Base-by-base conservation (phyloP, 2,797 vertebrate species). In the Australoheros facetus region DNA sequence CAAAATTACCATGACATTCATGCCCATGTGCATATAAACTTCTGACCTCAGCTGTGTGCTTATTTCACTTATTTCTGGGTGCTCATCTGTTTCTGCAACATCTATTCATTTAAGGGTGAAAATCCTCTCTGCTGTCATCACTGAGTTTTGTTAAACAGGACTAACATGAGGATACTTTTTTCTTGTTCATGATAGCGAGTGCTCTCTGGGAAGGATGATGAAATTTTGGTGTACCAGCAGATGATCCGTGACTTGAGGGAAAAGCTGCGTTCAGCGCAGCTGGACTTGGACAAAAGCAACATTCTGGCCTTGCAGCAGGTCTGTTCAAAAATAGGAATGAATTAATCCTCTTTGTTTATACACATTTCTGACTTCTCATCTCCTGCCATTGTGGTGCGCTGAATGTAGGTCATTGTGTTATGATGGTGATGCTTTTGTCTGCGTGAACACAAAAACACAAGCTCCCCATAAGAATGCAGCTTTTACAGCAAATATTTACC, bases 251-350 rank as follows among this genome's bases (percentile, higher is more conserved):
- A 96, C 56, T 89, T 99, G 80, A 95, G 94, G 85, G 97, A 98
- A 37, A 99, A 97, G 89, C 89, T 99, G 54, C 96, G 96, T 75
- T 92, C 96, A 37, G 90, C 95, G 8, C 96, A 98, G 77, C 89
- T 99, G 91, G 97, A 99, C 94, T 92, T 96, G 75, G 97, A 99
- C 91, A 98, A 97, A 93, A 98, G 95, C 94, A 98, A 93, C 76
- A 79, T 98, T 37, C 90, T 98, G 42, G 94, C 96, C 42, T 92
- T 99, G 84, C 98, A 98, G 84, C 98, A 99, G 98, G 98, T 99
- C 87, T 45, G 88, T 85, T 19, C 54, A 16, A 71, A 32, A 71
- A 62, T 37, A 30, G 19, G 17, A 21, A 19, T 5, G 4, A 56
- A 17, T 4, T 13, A 14, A 48, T 56, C 23, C 1, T 51, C 4